phyloP scores from a whole-genome alignment of 2,113 vertebrate species.

The Periophthalmus modestus region DNA sequence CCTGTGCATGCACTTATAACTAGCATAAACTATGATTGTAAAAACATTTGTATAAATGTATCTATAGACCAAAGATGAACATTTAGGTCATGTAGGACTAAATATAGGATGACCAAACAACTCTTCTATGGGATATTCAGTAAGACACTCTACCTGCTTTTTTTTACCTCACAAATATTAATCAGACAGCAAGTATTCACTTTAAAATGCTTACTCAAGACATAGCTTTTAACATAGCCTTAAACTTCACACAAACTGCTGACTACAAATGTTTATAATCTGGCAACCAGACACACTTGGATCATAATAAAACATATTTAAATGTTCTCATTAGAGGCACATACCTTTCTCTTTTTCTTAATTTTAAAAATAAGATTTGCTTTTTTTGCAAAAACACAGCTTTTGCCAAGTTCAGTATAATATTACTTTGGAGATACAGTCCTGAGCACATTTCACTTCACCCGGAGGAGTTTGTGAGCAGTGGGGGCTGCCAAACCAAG shows the following conservation, averaged over 20 bases:
- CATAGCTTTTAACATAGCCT: neutral
- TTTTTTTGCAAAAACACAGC: conserved; percentile 12
- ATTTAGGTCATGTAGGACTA: no score
- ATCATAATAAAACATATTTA: conserved; percentile 22
- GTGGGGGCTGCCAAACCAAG: conserved; percentile 59
- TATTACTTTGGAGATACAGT: conserved; percentile 61
- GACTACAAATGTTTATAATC: neutral
- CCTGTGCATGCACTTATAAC: no score
- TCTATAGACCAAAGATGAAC: no score
- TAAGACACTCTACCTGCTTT: neutral
- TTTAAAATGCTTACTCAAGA: neutral
- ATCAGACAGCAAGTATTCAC: neutral
- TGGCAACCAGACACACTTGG: neutral
- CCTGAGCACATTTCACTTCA: conserved; percentile 62
- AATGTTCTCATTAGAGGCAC: conserved; percentile 5
- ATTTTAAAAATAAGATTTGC: conserved; percentile 43
- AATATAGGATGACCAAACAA: neutral
- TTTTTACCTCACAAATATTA: neutral
- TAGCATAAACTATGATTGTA: no score
- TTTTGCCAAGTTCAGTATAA: conserved; percentile 51
- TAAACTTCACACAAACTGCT: neutral
- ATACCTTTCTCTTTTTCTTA: neutral
- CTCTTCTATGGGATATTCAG: neutral
- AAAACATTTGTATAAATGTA: no score
- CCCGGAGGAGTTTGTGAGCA: conserved; percentile 70